Conservation (phyloP, 1,140 invertebrate genomes). For the Cyrtorhinus lividipennis region DNA sequence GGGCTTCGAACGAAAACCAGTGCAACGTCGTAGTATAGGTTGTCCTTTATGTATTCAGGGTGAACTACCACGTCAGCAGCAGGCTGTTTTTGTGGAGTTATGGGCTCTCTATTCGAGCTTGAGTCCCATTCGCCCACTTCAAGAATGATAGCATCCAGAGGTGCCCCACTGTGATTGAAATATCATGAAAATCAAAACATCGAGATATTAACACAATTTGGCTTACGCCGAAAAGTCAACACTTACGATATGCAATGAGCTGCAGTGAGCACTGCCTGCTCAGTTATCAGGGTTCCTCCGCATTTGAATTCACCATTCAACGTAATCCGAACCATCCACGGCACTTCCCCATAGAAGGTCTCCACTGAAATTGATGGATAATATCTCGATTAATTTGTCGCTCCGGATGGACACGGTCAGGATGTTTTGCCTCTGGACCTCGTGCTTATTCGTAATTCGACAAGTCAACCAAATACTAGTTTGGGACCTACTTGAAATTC, state of each 20-base stretch:
- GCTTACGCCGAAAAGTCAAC: no score
- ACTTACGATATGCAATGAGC: slow-evolving; percentile 34
- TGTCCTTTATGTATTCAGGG: slow-evolving; percentile 28
- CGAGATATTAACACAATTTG: no score
- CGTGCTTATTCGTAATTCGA: no score
- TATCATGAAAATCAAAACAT: no score
- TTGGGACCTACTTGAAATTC: not conserved
- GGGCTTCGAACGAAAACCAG: slow-evolving; percentile 31
- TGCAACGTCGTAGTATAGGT: slow-evolving; percentile 35
- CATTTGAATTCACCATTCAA: slow-evolving; percentile 30
- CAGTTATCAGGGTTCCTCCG: slow-evolving; percentile 40
- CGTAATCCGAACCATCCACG: slow-evolving; percentile 16
- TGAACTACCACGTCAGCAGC: slow-evolving; percentile 32
- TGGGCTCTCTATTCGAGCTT: not conserved
- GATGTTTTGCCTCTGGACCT: no score
- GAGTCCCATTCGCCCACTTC: not conserved
- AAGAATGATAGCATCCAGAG: no score
- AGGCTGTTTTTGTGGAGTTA: slow-evolving; percentile 1
- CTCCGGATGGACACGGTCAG: no score
- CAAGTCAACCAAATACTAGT: no score
- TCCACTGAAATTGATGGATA: slow-evolving; percentile 12
- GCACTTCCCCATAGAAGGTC: slow-evolving; percentile 17
- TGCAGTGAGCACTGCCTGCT: slow-evolving; percentile 39
- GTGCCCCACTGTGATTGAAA: no score
- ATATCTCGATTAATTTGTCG: no score